Evolutionary conservation across 2,113 vertebrate genomes (phyloP), one percentile per base, ranked within the genome.

Genomic region (Opisthocomus hoazin): DNA sequence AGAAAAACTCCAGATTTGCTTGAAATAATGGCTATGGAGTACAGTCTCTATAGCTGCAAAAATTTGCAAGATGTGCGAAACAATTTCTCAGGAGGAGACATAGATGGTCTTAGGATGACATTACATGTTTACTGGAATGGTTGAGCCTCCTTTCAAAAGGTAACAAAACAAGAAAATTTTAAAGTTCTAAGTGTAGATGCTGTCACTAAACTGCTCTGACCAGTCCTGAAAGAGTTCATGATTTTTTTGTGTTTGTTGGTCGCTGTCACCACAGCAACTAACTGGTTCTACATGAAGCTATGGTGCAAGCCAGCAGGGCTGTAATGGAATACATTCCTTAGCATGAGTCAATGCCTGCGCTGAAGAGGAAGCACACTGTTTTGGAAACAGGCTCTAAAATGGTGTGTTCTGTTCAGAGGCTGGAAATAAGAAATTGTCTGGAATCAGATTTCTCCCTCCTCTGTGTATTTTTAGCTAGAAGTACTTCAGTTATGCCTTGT

Each of bases 241-340:
- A 86, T 97, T 98, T 97, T 92, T 93, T 84, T 94, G 80, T 97
- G 60, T 98, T 97, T 98, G 97, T 98, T 97, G 95, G 94, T 84
- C 69, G 14, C 61, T 34, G 93, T 98, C 26, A 83, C 96, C 96
- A 93, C 85, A 94, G 97, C 89, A 98, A 98, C 97, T 95, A 94
- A 96, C 90, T 96, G 94, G 96, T 97, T 97, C 95, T 98, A 93
- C 95, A 96, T 95, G 97, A 95, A 97, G 81, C 65, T 90, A 78
- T 26, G 75, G 53, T 45, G 65, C 78, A 94, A 97, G 98, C 98
- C 98, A 98, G 97, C 78, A 80, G 68, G 95, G 89, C 91, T 97
- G 98, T 98, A 98, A 98, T 98, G 98, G 98, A 98, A 98, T 97
- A 97, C 97, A 98, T 98, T 98, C 98, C 97, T 98, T 77, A 61